These are phyloP conservation scores for Lydus trimaculatus DNA, from an alignment of 2,888 invertebrate genomes.

Conservation along the genomic window DNA sequence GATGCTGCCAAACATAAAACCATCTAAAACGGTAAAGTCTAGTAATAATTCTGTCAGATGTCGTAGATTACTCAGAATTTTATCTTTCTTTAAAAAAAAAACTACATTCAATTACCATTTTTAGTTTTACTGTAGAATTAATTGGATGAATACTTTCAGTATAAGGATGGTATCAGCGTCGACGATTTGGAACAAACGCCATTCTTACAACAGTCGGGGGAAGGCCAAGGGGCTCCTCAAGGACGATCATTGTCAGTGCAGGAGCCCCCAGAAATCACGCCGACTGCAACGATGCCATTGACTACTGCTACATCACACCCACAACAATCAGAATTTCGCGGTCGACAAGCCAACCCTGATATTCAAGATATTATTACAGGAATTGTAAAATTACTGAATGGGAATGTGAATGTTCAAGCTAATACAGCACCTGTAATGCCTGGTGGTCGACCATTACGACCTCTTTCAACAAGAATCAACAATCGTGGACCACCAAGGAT, in stretches of 20 bases:
- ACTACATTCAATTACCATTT: constrained; percentile 2
- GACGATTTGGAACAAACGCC: constrained; percentile 34
- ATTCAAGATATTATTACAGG: constrained; percentile 92
- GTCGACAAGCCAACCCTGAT: constrained; percentile 73
- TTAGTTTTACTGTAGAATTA: background rate
- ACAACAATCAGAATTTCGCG: constrained; percentile 40
- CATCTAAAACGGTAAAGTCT: constrained; percentile 63
- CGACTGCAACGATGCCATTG: constrained; percentile 59
- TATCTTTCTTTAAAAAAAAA: too few relatives aligned
- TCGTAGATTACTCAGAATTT: constrained; percentile 17
- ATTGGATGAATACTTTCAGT: constrained; percentile 40
- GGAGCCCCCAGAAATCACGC: constrained; percentile 69
- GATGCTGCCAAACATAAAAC: constrained; percentile 61
- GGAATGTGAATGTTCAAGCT: constrained; percentile 85
- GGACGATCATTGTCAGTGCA: constrained; percentile 69
- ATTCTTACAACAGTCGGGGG: constrained; percentile 68
- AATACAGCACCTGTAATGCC: constrained; percentile 67
- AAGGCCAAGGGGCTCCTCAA: constrained; percentile 78
- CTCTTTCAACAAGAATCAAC: constrained; percentile 81
- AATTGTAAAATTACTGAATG: constrained; percentile 86
- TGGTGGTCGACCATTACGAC: constrained; percentile 69
- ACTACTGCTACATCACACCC: constrained; percentile 60
- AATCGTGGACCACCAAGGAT: constrained; percentile 90
- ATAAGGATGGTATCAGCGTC: constrained; percentile 55
- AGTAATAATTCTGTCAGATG: constrained; percentile 50